phyloP scores from a whole-genome alignment of 2,797 vertebrate genomes.

The Brachymystax lenok region DNA sequence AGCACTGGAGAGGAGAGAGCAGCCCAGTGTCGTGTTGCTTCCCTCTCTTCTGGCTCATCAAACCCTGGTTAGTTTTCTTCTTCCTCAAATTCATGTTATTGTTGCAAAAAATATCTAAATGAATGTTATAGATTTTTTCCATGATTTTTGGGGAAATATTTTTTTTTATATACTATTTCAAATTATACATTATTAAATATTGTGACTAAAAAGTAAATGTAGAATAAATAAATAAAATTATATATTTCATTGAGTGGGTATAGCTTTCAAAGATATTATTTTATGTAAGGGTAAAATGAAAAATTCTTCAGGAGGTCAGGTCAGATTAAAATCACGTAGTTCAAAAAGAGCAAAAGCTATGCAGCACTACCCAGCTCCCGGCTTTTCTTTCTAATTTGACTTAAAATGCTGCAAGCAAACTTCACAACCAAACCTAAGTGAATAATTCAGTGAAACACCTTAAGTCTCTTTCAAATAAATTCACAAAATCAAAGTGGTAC shows the following conservation, averaged over 20 bases:
- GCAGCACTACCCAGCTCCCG: conserved; percentile 64
- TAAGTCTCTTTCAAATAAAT: conserved; percentile 78
- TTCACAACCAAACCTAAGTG: conserved; percentile 59
- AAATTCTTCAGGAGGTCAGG: conserved; percentile 70
- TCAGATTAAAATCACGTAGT: conserved; percentile 73
- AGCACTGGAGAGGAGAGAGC: background rate
- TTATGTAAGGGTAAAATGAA: no score
- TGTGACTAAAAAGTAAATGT: no score
- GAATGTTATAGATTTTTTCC: no score
- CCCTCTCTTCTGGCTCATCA: background rate
- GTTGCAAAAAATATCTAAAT: no score
- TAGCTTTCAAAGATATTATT: no score
- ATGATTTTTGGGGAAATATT: no score
- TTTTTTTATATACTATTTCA: no score
- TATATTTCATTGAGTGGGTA: no score
- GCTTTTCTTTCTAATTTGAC: conserved; percentile 68
- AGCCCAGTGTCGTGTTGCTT: background rate
- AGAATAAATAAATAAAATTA: no score
- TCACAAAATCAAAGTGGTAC: conserved; percentile 78
- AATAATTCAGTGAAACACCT: conserved; percentile 72
- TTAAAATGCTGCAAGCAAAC: conserved; percentile 59
- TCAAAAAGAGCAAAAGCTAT: conserved; percentile 67
- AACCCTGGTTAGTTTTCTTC: background rate
- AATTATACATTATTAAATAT: no score
- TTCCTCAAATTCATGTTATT: background rate